Conservation (phyloP, 2,888 invertebrate species). For the Callosobruchus maculatus region DNA sequence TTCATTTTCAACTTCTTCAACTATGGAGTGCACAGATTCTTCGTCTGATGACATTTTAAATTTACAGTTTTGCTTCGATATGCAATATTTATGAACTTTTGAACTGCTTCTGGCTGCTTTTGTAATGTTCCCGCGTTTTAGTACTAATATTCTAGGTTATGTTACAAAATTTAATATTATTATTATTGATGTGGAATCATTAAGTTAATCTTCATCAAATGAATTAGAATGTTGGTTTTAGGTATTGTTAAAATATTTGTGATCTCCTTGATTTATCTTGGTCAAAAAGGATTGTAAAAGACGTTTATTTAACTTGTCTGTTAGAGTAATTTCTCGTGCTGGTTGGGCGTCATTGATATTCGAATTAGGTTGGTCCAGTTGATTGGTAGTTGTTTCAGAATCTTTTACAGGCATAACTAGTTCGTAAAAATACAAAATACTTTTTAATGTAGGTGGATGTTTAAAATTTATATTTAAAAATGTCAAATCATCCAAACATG, state of each 20-base stretch:
- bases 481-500: too few species aligned
- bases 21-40: constrained; percentile 16
- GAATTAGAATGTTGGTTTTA: constrained; percentile 2
- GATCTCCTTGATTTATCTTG: constrained; percentile 51
- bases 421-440: too few species aligned
- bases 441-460: too few species aligned
- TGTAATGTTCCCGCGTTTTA: constrained; percentile 14
- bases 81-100: not conserved
- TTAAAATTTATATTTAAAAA: too few species aligned
- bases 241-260: constrained; percentile 11
- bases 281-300: constrained; percentile 61
- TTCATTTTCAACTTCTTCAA: constrained; percentile 3
- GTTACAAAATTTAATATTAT: constrained; percentile 13
- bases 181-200: constrained; percentile 6
- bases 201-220: constrained; percentile 13
- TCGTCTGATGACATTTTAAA: constrained; percentile 27
- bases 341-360: constrained; percentile 1
- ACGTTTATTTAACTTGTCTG: constrained; percentile 65
- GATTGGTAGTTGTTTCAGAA: constrained; percentile 2
- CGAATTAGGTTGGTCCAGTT: not conserved
- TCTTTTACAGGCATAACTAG: constrained; percentile 2
- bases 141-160: constrained; percentile 24
- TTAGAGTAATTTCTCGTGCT: constrained; percentile 52
- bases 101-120: not conserved
- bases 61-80: not conserved